phyloP scores from a whole-genome alignment of 2,888 invertebrate species.

The Mesorhabditis sp. region DNA sequence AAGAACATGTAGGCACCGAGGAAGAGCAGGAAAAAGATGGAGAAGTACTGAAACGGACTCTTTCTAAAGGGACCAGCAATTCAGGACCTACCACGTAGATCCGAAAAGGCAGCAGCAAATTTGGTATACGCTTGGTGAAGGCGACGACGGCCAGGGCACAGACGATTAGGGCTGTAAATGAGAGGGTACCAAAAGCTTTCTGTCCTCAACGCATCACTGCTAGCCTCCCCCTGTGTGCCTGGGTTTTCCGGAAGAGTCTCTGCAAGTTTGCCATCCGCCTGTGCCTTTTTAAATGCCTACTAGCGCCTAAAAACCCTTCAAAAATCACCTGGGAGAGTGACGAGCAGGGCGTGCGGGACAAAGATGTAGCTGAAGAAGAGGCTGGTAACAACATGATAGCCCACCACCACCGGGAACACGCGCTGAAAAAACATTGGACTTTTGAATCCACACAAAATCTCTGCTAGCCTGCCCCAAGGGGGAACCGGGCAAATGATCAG shows the following conservation, averaged over 20 bases:
- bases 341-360: neutral
- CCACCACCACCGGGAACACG: neutral
- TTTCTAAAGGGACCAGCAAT: neutral
- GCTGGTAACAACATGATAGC: neutral
- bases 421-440: neutral
- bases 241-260: too few species aligned
- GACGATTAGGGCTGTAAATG: neutral
- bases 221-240: too few species aligned
- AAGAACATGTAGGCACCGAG: constrained; percentile 38
- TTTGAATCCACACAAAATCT: neutral
- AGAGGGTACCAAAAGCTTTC: too few species aligned
- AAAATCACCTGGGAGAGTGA: neutral
- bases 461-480: too few species aligned
- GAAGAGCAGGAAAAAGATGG: constrained; percentile 31
- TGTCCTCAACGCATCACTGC: too few species aligned
- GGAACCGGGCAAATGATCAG: neutral
- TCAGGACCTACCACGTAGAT: neutral
- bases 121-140: neutral
- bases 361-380: neutral
- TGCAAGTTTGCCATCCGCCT: too few species aligned
- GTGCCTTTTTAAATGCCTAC: too few species aligned
- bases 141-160: neutral
- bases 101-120: neutral
- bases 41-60: constrained; percentile 22
- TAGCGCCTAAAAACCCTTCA: too few species aligned